Base-by-base conservation (phyloP, 2,797 vertebrate species). In the Saxicola maurus region DNA sequence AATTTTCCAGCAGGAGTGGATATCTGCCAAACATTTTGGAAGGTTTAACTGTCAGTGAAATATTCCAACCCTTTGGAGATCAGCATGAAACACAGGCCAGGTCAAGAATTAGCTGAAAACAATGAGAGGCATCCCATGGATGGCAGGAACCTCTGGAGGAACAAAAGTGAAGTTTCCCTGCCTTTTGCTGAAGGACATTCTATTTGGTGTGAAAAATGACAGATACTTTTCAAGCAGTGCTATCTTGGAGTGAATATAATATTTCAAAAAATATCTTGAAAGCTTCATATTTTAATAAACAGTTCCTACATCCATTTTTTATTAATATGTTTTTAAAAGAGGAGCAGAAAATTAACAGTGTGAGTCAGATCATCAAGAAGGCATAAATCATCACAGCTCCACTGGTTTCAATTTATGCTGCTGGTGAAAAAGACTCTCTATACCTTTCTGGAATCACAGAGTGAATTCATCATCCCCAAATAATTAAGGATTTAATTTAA, bases 401-500 rank as follows among this genome's bases (percentile, higher is more conserved):
- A 82, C 38, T 87, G 85, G 60, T 93, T 95, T 91, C 82, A 93
- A 86, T 92, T 95, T 93, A 87, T 75, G 71, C 38, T 62, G 72
- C 89, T 45, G 69, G 35, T n/a, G 77, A 81, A 87, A 75, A 92
- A 81, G 79, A 48, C 67, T 83, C 91, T 90, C 89, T 83, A 46
- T 73, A 95, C 92, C 90, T 92, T 94, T 64, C 82, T 89, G 79
- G 56, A 94, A 90, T 91, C 89, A 87, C 52, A 78, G n/a, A 83
- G 76, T 76, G 62, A 89, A 85, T 83, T 89, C 67, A 85, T 89
- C 76, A 68, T 82, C 90, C 84, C 93, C 95, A 92, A 96, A 96
- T 92, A 96, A 95, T 95, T 95, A 90, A 94, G 92, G 87, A 88
- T 90, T 91, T 83, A 75, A 91, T 94, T 92, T 72, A 90, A 88